Conservation (phyloP, 2,797 vertebrate genomes). For the Cossypha polioptera region DNA sequence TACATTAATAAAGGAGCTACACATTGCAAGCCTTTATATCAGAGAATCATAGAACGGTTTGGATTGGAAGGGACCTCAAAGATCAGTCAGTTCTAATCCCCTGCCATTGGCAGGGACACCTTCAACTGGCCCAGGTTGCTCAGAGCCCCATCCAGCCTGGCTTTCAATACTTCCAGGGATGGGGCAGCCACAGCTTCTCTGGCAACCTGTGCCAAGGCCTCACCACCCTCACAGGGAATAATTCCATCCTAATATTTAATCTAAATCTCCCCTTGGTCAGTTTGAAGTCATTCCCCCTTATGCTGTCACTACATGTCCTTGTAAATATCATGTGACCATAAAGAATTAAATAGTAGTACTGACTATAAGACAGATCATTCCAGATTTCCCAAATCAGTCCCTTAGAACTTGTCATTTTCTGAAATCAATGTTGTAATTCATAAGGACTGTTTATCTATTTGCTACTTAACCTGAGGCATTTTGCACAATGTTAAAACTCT, state of each 20-base stretch:
- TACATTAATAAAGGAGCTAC: background rate
- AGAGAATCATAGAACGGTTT: background rate
- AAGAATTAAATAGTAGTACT: background rate
- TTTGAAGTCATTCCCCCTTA: background rate
- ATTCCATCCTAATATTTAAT: background rate
- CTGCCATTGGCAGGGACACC: background rate
- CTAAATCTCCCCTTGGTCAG: background rate
- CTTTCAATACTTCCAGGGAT: fast-evolving
- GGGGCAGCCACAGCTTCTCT: background rate
- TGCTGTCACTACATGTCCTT: background rate
- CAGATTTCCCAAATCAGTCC: background rate
- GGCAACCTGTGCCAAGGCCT: background rate
- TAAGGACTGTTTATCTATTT: constrained; percentile 16
- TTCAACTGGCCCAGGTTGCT: fast-evolving
- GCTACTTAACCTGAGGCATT: constrained; percentile 4
- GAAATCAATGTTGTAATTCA: background rate
- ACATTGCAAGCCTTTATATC: background rate
- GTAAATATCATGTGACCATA: background rate
- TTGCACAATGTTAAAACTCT: constrained; percentile 5
- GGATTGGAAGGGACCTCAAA: background rate
- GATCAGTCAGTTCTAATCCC: fast-evolving
- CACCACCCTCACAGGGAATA: fast-evolving
- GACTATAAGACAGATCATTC: background rate
- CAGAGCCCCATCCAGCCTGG: background rate
- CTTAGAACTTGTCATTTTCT: background rate